Evolutionary conservation across 2,888 invertebrate species (phyloP).

Genomic region (Synanthedon formicaeformis): DNA sequence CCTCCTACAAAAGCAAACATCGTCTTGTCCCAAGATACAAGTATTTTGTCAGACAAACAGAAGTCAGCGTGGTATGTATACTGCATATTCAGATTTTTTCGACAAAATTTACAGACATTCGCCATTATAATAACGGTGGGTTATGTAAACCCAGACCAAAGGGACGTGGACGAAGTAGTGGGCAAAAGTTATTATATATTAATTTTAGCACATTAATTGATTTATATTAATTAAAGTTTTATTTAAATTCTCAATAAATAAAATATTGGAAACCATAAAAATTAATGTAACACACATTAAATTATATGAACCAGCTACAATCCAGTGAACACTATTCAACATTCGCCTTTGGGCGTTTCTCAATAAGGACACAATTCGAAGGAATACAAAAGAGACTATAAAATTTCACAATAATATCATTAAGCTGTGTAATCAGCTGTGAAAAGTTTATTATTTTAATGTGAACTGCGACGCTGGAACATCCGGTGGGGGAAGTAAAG

Average conservation of each 20-base stretch:
- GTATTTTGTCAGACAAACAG: too few species aligned
- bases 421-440: constrained; percentile 48
- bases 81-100: too few species aligned
- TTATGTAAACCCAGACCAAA: too few species aligned
- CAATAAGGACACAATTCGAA: not conserved
- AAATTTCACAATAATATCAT: constrained; percentile 9
- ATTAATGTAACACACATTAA: not conserved
- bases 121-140: too few species aligned
- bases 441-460: constrained; percentile 32
- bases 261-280: not conserved
- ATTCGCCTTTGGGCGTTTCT: not conserved
- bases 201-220: too few species aligned
- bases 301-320: not conserved
- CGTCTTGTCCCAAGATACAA: too few species aligned
- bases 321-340: not conserved
- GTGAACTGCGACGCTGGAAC: constrained; percentile 3
- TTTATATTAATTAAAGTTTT: not conserved
- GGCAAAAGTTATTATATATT: too few species aligned
- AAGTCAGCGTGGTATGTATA: too few species aligned
- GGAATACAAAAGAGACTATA: not conserved
- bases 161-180: too few species aligned
- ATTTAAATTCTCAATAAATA: not conserved
- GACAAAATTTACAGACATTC: too few species aligned
- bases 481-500: not conserved
- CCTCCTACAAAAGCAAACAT: too few species aligned